A percentile compares a stretch with the other conserved stretches of the same genome.
These are phyloP conservation scores for Vanessa tameamea DNA, from an alignment of 1,140 invertebrate species.

Conservation along the genomic window DNA sequence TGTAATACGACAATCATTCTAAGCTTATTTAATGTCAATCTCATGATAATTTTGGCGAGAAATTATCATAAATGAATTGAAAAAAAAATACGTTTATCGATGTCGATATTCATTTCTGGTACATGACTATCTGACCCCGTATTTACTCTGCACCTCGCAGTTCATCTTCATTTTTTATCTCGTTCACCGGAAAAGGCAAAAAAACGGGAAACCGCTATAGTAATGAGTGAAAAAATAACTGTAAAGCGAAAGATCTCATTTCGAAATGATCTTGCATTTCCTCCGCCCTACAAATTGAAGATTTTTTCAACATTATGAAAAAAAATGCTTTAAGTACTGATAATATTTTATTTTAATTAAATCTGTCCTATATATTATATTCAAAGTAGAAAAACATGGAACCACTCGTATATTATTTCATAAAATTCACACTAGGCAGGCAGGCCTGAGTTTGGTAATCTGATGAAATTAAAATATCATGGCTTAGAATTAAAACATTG, in stretches of 20 bases:
- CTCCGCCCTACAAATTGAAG: conserved; percentile 36
- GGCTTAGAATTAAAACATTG: no score
- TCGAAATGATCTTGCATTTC: conserved; percentile 40
- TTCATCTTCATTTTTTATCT: conserved; percentile 80
- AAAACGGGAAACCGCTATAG: conserved; percentile 71
- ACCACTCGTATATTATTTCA: no score
- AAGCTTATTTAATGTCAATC: no score
- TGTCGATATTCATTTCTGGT: conserved; percentile 17
- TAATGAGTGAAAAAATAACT: conserved; percentile 78
- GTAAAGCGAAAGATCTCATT: conserved; percentile 60
- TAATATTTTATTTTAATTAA: neutral
- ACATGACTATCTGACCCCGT: conserved; percentile 64
- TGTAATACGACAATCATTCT: no score
- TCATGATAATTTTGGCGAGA: no score
- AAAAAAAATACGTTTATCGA: conserved; percentile 27
- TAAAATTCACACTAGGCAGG: no score
- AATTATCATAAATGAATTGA: no score
- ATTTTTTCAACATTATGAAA: conserved; percentile 7
- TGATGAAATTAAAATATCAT: no score
- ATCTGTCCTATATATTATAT: neutral
- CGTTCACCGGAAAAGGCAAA: conserved; percentile 73
- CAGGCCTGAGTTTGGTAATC: no score
- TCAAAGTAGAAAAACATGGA: neutral
- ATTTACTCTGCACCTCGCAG: conserved; percentile 77
- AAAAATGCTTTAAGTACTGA: neutral